Evolutionary conservation across 2,113 vertebrate genomes (phyloP), one percentile per base, ranked within the genome.

Genomic region (Megaceryle maxima): DNA sequence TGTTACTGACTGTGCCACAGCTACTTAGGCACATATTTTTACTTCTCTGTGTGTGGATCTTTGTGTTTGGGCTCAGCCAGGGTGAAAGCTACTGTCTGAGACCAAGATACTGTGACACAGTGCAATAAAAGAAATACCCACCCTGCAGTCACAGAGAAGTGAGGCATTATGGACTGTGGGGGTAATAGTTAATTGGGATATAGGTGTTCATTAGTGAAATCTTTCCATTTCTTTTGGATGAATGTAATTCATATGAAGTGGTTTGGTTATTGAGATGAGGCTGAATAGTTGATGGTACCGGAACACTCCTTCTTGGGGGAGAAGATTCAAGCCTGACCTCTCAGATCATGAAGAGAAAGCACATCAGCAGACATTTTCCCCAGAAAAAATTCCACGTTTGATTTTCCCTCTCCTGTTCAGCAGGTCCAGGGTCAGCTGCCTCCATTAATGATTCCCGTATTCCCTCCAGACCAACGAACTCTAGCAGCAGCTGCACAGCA

Each of bases 371-470:
- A 37, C 39, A 17, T 22, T 50, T 67, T 87, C 14, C 59, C 43
- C 31, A 16, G 6, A 26, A 88, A 92, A 95, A 94, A 95, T 97
- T 94, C 94, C 88, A 70, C 73, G 96, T 98, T 98, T 98, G 98
- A 98, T 98, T 98, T 95, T 92, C 84, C 97, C 64, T 98, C 96
- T 98, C 94, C 86, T 96, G 97, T 98, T 97, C 98, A 99, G 99
- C 99, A 99, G 99, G 99, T 99, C 98, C 99, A 99, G 98, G 99
- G 99, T 98, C 99, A 99, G 96, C 98, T 99, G 96, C 99, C 99
- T 78, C 99, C 99, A 51, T 98, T 99, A 97, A 99, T 99, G 99
- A 99, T 99, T 92, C 99, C 99, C 1, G 99, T 99, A 94, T 99
- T 99, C 95, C 99, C 99, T 96, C 99, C 99, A 66, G 99, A 99